Evolutionary conservation across 2,113 vertebrate species (phyloP).

Genomic region (Chaetodon trifascialis): DNA sequence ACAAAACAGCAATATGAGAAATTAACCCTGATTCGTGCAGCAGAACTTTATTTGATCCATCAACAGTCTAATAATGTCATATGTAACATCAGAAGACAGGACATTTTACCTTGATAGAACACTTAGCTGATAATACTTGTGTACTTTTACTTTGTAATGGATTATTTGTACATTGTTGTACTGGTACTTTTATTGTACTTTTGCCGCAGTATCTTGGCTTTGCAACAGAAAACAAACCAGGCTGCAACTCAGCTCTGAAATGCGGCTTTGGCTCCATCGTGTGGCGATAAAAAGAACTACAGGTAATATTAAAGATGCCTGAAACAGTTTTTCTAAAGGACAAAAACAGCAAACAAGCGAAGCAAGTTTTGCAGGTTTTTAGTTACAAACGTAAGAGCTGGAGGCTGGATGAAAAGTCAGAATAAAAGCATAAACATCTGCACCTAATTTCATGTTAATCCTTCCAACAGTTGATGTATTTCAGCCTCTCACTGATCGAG

Average conservation of each 20-base stretch:
- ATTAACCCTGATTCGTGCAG: too few relatives aligned
- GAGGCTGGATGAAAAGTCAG: too few relatives aligned
- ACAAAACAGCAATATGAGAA: not conserved
- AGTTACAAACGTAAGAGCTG: too few relatives aligned
- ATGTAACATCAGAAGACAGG: too few relatives aligned
- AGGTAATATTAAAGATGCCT: not conserved
- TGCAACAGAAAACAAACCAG: not conserved
- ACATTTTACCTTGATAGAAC: not conserved
- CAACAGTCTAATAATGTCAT: too few relatives aligned
- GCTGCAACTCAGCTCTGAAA: not conserved
- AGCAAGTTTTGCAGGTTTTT: too few relatives aligned
- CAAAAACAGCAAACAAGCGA: not conserved
- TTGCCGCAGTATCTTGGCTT: not conserved
- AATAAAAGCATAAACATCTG: too few relatives aligned
- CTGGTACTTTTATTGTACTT: too few relatives aligned
- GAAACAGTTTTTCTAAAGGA: not conserved
- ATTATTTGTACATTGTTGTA: not conserved
- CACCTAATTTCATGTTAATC: too few relatives aligned
- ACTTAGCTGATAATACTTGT: not conserved
- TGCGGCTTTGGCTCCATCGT: slow-evolving; percentile 21
- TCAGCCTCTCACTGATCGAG: not conserved
- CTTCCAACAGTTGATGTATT: too few relatives aligned
- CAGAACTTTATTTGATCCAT: not conserved
- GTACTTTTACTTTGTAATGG: not conserved
- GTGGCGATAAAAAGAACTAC: not conserved